Base-by-base conservation (phyloP, 2,888 invertebrate species). In the Tenthredo amoena region DNA sequence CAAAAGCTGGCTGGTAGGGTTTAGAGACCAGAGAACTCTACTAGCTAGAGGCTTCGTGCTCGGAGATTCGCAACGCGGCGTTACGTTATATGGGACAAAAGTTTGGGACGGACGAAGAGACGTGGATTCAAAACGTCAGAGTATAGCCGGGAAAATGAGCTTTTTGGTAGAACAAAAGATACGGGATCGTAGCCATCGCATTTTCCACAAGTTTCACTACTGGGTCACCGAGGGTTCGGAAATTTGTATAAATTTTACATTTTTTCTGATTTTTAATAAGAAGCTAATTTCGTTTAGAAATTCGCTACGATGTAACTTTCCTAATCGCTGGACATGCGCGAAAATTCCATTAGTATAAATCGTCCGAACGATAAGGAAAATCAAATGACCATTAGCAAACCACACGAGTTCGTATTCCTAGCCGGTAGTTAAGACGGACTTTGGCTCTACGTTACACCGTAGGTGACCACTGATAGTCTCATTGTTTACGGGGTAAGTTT, bases 401-500 rank as follows among this genome's bases (percentile, higher is more conserved):
- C 68, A 31, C 68, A 7, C 21, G 31, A 15, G 68, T 31, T 7
- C 34, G 15, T 68, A 68, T 34, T 34, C 18, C 5, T 15, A 4
- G 18, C 7, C 18, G 50, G 18, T 55, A 77, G 77, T 55, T 77
- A 15, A 31, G 26, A 31, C 55, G n/a, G n/a, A 77, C 18, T 77
- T 50, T 50, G 50, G 26, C 47, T 55, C 7, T 77, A 47, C 47
- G 7, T 18, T 77, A 34, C 21, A 77, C 26, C 26, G 31, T 55
- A 77, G 77, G 40, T 81, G 65, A 79, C 81, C 81, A 21, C 85
- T 85, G 82, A 82, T 68, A 85, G 77, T 81, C 65, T 65, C 81
- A 87, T 89, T 90, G 89, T 90, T 90, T 89, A 90, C 88, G 87
- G 58, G 86, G 40, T 77, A 89, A 90, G 89, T 90, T 90, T 88